Evolutionary conservation across 92 coral and sea anemone species (phyloP), one percentile per base, ranked within the genome.

Genomic region (Anthopleura xanthogrammica): DNA sequence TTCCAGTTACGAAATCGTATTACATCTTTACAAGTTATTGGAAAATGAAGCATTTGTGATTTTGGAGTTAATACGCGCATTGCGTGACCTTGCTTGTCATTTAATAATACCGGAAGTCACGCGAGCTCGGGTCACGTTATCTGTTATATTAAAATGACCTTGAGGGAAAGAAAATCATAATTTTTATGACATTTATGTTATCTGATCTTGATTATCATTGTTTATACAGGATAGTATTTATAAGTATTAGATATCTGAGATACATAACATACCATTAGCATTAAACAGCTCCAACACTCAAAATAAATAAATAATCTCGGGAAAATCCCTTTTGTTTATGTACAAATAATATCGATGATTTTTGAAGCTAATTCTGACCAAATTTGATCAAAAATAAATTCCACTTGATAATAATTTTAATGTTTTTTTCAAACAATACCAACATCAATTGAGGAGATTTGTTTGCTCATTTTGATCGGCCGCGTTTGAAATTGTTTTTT

Each of bases 401-500:
- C 19, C 50, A 7, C 43, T 72, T n/a, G 77, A 72, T n/a, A 11
- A 2, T 9, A 29, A 29, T 29, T 29, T 29, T 29, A 36, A 56
- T 36, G 66, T 64, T 24, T 2, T 24, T 42, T 23, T 68, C 72
- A 80, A 70, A 80, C 77, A 48, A 75, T 46, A 52, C 75, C 80
- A 87, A 87, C 82, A 13, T 58, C 85, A 79, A 86, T 7, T 16
- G 75, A 64, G 50, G 40, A 52, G 29, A 57, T 1, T 22, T 83
- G 77, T 46, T 52, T 62, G 60, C 42, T 43, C 57, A 41, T n/a
- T 77, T 66, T 84, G 19, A 48, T 10, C 10, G 87, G 66, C 52
- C 77, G 62, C 23, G 83, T 70, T 40, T 85, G 83, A 14, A 23
- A 66, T 52, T 78, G 71, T 5, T 43, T 78, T 60, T 70, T 85